Conservation (phyloP, 1,140 invertebrate species). For the Hesperophylax magnus region DNA sequence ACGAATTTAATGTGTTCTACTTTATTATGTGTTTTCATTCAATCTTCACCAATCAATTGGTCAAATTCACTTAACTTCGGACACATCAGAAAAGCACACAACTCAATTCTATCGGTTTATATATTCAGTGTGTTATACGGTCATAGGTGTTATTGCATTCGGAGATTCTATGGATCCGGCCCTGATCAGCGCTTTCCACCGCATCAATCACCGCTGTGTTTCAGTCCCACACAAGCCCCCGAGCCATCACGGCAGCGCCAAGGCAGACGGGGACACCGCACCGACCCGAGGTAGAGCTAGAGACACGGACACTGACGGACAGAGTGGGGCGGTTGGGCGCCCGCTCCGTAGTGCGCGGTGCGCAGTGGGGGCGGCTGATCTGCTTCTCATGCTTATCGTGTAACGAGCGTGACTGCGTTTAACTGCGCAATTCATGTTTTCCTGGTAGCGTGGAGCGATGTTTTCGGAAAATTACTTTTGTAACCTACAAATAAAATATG, state of each 20-base stretch:
- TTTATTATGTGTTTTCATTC: too few relatives aligned
- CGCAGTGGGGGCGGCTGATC: not conserved
- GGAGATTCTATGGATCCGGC: not conserved
- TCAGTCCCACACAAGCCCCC: slow-evolving; percentile 14
- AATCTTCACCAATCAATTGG: too few relatives aligned
- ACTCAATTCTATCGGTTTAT: too few relatives aligned
- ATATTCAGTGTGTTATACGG: too few relatives aligned
- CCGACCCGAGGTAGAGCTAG: not conserved
- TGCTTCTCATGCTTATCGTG: slow-evolving; percentile 7
- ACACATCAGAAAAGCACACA: too few relatives aligned
- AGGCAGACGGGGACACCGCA: not conserved
- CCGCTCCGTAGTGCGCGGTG: too few relatives aligned
- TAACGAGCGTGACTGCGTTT: not conserved
- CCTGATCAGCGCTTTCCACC: slow-evolving; percentile 17
- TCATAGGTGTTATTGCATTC: too few relatives aligned
- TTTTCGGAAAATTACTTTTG: too few relatives aligned
- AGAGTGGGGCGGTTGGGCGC: not conserved
- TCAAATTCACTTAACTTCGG: too few relatives aligned
- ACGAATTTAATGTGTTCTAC: too few relatives aligned
- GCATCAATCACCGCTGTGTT: slow-evolving; percentile 28
- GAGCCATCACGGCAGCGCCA: slow-evolving; percentile 26
- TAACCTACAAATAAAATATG: too few relatives aligned
- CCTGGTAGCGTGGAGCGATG: too few relatives aligned
- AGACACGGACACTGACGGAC: slow-evolving; percentile 5
- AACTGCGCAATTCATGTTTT: not conserved